A percentile compares a stretch with the other conserved stretches of the same genome.
Conservation (phyloP, 1,140 invertebrate species). For the Bombyx mori region DNA sequence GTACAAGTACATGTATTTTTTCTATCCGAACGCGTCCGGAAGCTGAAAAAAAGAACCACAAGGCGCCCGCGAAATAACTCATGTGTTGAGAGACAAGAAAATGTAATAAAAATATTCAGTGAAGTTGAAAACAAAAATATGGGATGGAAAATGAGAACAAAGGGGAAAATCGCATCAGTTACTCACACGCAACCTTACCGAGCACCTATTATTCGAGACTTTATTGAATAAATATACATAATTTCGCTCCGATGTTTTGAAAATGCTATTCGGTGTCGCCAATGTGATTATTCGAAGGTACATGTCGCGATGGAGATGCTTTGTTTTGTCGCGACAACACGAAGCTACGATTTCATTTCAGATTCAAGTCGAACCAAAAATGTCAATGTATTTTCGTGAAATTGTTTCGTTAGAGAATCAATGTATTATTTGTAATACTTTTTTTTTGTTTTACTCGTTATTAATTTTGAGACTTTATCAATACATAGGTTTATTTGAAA, state of each 20-base stretch:
- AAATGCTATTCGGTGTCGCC: conserved; percentile 15
- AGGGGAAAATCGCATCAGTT: conserved; percentile 45
- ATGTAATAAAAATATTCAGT: conserved; percentile 53
- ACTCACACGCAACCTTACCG: conserved; percentile 34
- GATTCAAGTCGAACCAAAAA: too few species aligned
- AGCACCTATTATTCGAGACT: conserved; percentile 41
- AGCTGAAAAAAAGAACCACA: conserved; percentile 21
- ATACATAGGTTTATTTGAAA: too few species aligned
- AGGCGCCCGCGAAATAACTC: conserved; percentile 29
- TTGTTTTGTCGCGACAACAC: too few species aligned
- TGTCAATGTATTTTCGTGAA: too few species aligned
- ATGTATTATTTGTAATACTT: too few species aligned
- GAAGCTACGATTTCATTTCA: too few species aligned
- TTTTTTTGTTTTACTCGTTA: too few species aligned
- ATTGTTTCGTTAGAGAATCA: too few species aligned
- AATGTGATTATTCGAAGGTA: too few species aligned
- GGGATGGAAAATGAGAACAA: conserved; percentile 46
- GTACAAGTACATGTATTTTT: conserved; percentile 22
- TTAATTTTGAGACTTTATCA: too few species aligned
- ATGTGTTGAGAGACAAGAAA: conserved; percentile 47
- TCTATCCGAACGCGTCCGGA: conserved; percentile 18
- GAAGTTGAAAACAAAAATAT: conserved; percentile 58
- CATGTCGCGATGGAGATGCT: too few species aligned
- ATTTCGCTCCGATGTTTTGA: conserved; percentile 43
- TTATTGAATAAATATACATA: conserved; percentile 67